Conservation (phyloP, 2,113 vertebrate genomes). For the Scomber colias region DNA sequence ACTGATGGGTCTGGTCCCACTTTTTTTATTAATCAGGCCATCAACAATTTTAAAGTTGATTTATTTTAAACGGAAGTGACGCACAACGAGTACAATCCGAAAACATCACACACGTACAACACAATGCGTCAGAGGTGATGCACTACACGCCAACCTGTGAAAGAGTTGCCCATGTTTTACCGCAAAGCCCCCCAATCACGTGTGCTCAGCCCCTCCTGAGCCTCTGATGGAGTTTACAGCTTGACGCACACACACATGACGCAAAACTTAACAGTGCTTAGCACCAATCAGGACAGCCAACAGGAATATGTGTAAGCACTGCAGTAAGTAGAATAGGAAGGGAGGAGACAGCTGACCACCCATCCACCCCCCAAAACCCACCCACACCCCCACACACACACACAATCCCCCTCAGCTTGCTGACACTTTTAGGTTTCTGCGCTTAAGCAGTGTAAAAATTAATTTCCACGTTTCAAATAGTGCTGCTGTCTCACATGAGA, state of each 20-base stretch:
- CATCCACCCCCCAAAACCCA: background rate
- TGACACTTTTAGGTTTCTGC: slow-evolving; percentile 53
- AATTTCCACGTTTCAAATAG: slow-evolving; percentile 41
- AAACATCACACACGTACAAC: background rate
- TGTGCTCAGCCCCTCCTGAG: slow-evolving; percentile 46
- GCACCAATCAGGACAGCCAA: slow-evolving; percentile 74
- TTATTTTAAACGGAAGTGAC: background rate
- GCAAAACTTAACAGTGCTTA: slow-evolving; percentile 72
- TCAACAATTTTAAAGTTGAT: background rate
- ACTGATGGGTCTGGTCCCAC: too few relatives aligned
- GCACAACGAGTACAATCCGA: background rate
- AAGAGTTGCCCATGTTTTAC: slow-evolving; percentile 53
- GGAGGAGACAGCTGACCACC: slow-evolving; percentile 28
- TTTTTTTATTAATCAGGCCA: background rate
- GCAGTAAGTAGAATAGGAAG: slow-evolving; percentile 61
- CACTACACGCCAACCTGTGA: slow-evolving; percentile 21
- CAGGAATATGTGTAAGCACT: slow-evolving; percentile 58
- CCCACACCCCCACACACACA: background rate
- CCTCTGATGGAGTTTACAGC: slow-evolving; percentile 56
- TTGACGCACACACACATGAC: slow-evolving; percentile 69
- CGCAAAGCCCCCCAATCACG: slow-evolving; percentile 45
- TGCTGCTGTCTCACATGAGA: slow-evolving; percentile 52
- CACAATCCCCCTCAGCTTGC: background rate
- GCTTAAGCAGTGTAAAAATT: slow-evolving; percentile 53
- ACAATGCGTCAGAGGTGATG: slow-evolving; percentile 53